Base-by-base conservation (phyloP, 2,888 invertebrate genomes). In the Siphlonurus alternatus region DNA sequence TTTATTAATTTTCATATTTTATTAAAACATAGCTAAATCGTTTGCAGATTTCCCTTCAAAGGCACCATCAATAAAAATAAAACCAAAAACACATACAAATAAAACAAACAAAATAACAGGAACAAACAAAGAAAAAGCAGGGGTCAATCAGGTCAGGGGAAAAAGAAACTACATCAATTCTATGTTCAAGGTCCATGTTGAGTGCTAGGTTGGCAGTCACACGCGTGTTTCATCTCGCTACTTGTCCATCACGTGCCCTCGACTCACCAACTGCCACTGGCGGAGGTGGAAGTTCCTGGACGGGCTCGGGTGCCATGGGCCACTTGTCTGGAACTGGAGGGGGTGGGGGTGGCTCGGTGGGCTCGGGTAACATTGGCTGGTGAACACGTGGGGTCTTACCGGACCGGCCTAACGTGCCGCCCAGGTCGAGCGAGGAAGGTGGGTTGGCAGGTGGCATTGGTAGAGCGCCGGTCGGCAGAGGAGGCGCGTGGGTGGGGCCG, bases 381-480 rank as follows among this genome's bases (percentile, higher is more conserved):
- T 56, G 56, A 61, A 66, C 67, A 22, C 56, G 56, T 20, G 56
- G 7, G 5, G 19, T 10, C 19, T n/a, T 56, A n/a, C n/a, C n/a
- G 38, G 5, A 10, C 5, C 38, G 38, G 5, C 38, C 38, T 15
- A 38, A 38, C 7, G 38, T 38, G 5, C 38, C 38, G 62, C 69
- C 71, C 51, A 72, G 64, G 63, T 70, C 69, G n/a, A 70, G 66
- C 56, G 66, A 67, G 66, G 67, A 67, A 1, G 67, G 69, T n/a
- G 67, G 67, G 69, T 59, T 61, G 67, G 56, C n/a, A 22, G 56
- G 56, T 10, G 56, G 15, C 51, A 2, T 19, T 22, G 61, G 61
- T 19, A 25, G 61, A 5, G 61, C 61, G 10, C 61, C 61, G 22
- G 61, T 56, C 5, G 56, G 56, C n/a, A 56, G 22, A 7, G 56